Percentiles rank a stretch among this genome's conserved stretches.
phyloP scores from a whole-genome alignment of 1,140 invertebrate genomes.

The Drosophila tsacasi region DNA sequence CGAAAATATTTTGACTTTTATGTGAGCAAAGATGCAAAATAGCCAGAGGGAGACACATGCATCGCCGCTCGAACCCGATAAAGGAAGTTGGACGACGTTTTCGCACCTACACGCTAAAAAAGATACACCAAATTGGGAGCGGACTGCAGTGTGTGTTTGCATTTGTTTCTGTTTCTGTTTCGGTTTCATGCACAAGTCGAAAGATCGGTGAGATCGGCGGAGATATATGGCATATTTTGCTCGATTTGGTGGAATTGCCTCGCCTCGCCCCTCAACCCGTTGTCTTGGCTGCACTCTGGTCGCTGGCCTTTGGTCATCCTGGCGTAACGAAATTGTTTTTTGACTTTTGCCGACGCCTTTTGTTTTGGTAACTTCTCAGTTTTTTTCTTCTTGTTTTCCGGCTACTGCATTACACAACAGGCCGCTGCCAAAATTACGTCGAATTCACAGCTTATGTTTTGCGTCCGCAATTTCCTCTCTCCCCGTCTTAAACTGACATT shows the following conservation, averaged over 20 bases:
- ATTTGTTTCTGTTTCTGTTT: conserved; percentile 53
- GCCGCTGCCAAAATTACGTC: conserved; percentile 44
- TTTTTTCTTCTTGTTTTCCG: conserved; percentile 7
- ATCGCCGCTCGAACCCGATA: conserved; percentile 25
- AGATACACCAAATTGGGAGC: conserved; percentile 42
- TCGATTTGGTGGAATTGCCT: conserved; percentile 41
- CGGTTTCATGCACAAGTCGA: conserved; percentile 48
- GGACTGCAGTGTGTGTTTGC: conserved; percentile 57
- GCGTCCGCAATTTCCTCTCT: conserved; percentile 38
- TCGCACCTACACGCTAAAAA: conserved; percentile 68
- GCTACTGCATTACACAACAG: conserved; percentile 64
- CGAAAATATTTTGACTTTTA: conserved; percentile 59
- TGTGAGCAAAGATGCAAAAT: conserved; percentile 55
- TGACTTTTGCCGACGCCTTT: conserved; percentile 54
- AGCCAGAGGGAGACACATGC: conserved; percentile 8
- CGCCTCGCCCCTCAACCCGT: conserved; percentile 29
- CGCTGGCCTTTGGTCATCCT: conserved; percentile 58
- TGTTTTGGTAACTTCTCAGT: conserved; percentile 2
- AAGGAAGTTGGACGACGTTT: conserved; percentile 60
- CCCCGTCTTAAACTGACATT: conserved; percentile 23
- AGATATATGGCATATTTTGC: conserved; percentile 21
- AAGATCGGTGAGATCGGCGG: conserved; percentile 31
- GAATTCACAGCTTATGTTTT: conserved; percentile 57
- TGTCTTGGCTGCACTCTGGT: conserved; percentile 20
- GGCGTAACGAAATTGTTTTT: conserved; percentile 57